phyloP scores from a whole-genome alignment of 1,140 invertebrate genomes.

The Druon quercuslanigerum region DNA sequence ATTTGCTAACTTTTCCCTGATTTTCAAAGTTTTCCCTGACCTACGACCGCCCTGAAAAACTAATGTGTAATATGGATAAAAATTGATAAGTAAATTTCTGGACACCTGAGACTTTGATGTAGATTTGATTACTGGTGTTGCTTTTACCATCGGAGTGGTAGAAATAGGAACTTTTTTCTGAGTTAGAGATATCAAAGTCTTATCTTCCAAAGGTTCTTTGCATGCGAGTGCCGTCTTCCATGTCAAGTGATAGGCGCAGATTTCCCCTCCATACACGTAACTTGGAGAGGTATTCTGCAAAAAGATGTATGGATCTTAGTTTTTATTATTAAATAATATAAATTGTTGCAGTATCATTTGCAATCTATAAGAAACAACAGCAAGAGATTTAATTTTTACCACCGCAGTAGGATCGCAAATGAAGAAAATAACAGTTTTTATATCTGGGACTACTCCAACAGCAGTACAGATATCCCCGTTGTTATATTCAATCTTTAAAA shows the following conservation, averaged over 20 bases:
- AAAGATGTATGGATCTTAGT: conserved; percentile 31
- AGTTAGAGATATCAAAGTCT: conserved; percentile 52
- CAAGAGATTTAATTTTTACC: conserved; percentile 47
- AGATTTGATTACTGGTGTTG: too few species aligned
- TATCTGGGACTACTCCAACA: conserved; percentile 28
- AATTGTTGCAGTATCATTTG: conserved; percentile 15
- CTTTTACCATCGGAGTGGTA: conserved; percentile 38
- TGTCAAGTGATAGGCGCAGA: conserved; percentile 59
- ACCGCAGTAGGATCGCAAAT: conserved; percentile 61
- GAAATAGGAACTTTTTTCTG: conserved; percentile 62
- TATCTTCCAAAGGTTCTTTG: conserved; percentile 56
- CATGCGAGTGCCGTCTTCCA: conserved; percentile 63
- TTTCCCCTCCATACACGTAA: conserved; percentile 55
- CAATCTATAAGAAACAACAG: background rate
- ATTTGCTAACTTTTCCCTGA: too few species aligned
- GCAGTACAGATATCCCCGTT: conserved; percentile 53
- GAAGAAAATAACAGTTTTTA: conserved; percentile 64
- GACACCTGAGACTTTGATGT: too few species aligned
- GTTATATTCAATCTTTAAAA: conserved; percentile 60
- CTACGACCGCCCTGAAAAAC: too few species aligned
- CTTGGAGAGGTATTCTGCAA: conserved; percentile 58
- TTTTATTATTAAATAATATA: background rate
- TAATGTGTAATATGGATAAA: too few species aligned
- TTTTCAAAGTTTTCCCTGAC: too few species aligned
- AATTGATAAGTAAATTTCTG: too few species aligned